Conservation (phyloP, 2,113 vertebrate genomes). For the Falco punctatus region DNA sequence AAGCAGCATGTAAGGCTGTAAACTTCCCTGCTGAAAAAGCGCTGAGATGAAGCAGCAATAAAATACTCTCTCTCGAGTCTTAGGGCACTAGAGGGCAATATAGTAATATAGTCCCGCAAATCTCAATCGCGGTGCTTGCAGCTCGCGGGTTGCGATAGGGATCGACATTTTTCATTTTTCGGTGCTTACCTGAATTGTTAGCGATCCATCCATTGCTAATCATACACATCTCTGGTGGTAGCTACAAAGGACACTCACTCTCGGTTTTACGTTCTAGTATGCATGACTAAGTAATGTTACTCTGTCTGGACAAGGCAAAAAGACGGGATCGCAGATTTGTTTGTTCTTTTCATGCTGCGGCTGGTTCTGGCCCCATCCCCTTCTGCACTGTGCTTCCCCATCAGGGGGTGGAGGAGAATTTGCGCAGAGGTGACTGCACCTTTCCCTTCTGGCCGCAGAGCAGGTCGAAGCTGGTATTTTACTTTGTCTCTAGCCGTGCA, state of each 20-base stretch:
- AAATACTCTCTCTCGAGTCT: neutral
- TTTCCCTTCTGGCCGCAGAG: neutral
- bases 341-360: neutral
- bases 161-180: neutral
- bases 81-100: conserved; percentile 45
- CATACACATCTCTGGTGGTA: neutral
- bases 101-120: neutral
- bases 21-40: neutral
- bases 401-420: neutral
- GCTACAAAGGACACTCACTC: neutral
- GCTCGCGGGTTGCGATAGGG: neutral
- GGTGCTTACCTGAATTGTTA: neutral
- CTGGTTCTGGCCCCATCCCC: neutral
- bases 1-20: neutral
- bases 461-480: neutral
- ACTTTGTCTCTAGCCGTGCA: neutral
- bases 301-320: neutral
- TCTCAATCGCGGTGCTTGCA: fast-evolving
- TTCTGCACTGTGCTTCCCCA: neutral
- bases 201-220: neutral
- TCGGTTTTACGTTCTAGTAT: neutral
- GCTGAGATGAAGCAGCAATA: neutral
- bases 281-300: neutral
- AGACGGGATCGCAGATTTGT: neutral
- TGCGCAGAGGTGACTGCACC: neutral